Evolutionary conservation across 1,140 invertebrate species (phyloP), one percentile per base, ranked within the genome.

Genomic region (Monochamus saltuarius): DNA sequence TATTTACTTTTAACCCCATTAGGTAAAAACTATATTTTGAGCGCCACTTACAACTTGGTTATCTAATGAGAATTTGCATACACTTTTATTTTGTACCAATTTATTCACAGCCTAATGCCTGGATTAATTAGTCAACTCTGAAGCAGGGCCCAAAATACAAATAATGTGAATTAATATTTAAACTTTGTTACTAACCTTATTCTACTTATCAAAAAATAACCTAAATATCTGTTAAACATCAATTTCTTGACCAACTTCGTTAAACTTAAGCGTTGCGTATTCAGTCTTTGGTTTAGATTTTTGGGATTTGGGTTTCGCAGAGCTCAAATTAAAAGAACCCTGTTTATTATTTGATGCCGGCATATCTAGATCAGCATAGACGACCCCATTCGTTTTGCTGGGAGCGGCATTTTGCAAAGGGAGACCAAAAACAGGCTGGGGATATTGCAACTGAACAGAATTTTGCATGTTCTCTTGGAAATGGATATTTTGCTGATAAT

Each of bases 181-280:
- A 29, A 3, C 6, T 29, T 6, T 29, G 22, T 29, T 29, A 29
- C 61, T 59, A 42, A 68, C 62, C 68, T 70, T 62, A 62, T 39
- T 39, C 50, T 50, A 70, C 36, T 60, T 58, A 56, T 46, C 51
- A 39, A 49, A 61, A 58, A 62, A 61, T 45, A 54, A 39, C 56
- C 39, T 57, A 62, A 58, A 51, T 52, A 38, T 58, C 51, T 78
- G 72, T 81, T 81, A 91, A 70, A 91, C 88, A 77, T 90, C 88
- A 69, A 91, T 90, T 76, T 87, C 85, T 72, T 85, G 83, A 69
- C 85, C 85, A 61, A 86, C 80, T 73, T 90, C 89, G 73, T 89
- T 87, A 77, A 90, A 91, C 77, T 88, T 88, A 61, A 90, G 82
- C 66, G 88, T 87, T 42, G 87, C 84, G 72, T 90, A 89, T 74